These are phyloP conservation scores for Abrostola tripartita DNA, from an alignment of 2,888 invertebrate genomes.

Conservation along the genomic window DNA sequence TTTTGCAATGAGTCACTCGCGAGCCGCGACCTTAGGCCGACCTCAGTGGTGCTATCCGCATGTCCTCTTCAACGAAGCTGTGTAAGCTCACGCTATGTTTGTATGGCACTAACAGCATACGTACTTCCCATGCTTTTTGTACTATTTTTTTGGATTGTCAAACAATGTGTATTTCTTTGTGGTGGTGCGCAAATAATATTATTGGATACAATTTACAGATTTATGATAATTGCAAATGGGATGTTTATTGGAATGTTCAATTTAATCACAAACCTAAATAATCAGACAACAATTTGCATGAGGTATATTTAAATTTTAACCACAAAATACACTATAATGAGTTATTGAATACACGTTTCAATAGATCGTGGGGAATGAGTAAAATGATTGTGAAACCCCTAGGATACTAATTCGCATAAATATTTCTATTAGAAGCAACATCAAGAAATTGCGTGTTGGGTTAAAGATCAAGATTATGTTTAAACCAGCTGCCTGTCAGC, in stretches of 20 bases:
- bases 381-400: conserved; percentile 30
- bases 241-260: neutral
- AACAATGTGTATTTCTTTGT: neutral
- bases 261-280: neutral
- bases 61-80: conserved; percentile 57
- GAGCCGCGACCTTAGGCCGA: conserved; percentile 81
- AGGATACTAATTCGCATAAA: conserved; percentile 30
- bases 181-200: no score
- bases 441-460: conserved; percentile 26
- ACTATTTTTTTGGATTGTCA: neutral
- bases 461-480: conserved; percentile 45
- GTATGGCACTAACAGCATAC: conserved; percentile 8
- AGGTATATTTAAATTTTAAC: neutral
- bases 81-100: conserved; percentile 33
- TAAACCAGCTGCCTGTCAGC: conserved; percentile 14
- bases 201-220: no score
- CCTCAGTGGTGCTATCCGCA: conserved; percentile 68
- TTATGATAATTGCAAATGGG: no score
- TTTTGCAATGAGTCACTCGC: conserved; percentile 78
- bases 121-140: conserved; percentile 25
- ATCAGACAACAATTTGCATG: neutral
- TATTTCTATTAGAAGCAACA: conserved; percentile 25
- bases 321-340: conserved; percentile 20
- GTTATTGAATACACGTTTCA: conserved; percentile 13
- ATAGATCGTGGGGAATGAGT: conserved; percentile 14